Percentiles rank a stretch among this genome's conserved stretches.
Conservation (phyloP, 2,797 vertebrate genomes). For the Aratinga solstitialis region DNA sequence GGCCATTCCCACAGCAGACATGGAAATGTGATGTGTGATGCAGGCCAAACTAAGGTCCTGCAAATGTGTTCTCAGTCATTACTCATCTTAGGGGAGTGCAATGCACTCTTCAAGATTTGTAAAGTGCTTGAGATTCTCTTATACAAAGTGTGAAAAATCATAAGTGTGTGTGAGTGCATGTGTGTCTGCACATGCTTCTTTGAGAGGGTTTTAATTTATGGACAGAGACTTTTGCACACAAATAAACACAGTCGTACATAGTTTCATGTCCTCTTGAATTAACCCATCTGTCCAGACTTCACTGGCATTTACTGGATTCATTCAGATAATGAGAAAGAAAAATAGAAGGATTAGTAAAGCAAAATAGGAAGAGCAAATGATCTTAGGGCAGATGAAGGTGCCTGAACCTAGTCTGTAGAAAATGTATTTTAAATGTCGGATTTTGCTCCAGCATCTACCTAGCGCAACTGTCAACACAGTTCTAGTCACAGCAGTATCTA, state of each 20-base stretch:
- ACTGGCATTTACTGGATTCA: neutral
- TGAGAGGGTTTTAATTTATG: conserved; percentile 17
- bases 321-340: neutral
- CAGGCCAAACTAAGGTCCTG: conserved; percentile 9
- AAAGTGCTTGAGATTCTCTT: conserved; percentile 45
- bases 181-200: conserved; percentile 3
- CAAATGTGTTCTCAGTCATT: conserved; percentile 24
- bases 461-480: neutral
- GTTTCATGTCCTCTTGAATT: neutral
- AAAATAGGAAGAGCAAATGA: neutral
- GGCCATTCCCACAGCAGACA: conserved; percentile 5
- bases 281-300: neutral
- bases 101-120: conserved; percentile 34
- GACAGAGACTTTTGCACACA: neutral
- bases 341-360: neutral
- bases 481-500: neutral
- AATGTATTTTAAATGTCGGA: neutral
- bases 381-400: neutral
- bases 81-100: conserved; percentile 23
- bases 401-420: neutral
- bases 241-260: neutral
- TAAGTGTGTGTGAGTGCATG: neutral
- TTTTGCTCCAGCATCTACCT: neutral
- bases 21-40: neutral
- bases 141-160: neutral